Base-by-base conservation (phyloP, 2,797 vertebrate genomes). In the Ateles fusciceps region DNA sequence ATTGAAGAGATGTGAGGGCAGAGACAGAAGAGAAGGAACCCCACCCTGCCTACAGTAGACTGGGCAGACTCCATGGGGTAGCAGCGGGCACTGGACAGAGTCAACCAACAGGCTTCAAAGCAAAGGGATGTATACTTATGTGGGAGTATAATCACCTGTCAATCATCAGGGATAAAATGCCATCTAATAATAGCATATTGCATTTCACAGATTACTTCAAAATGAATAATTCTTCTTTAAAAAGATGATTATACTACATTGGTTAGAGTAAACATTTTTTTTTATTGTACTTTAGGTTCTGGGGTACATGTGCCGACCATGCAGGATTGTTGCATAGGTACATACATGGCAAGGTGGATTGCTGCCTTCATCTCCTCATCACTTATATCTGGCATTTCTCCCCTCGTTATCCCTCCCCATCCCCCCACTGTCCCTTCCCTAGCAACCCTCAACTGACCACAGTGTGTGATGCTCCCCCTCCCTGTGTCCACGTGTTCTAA, bases 11-110 rank as follows among this genome's bases (percentile, higher is more conserved):
- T 0, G 10, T 7, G 19, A 44, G 76, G 13, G 0, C 12, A 7
- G 26, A 15, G 15, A 50, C 17, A 7, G 15, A n/a, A 46, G 26
- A 36, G 0, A 0, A 74, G 39, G 24, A n/a, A 4, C 10, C 19
- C 26, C 75, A 9, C 7, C 21, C 12, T 6, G 1, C n/a, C 89
- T 13, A 0, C 2, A 39, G 50, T 13, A 26, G 42, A 17, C 33
- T 11, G 33, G 39, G 39, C 64, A 46, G 28, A 19, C 11, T 14
- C 39, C 46, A 9, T 0, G 0, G 4, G 17, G 7, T 39, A 52
- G 30, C 8, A 24, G 11, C 1, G 12, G n/a, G 10, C 48, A 10
- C 0, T 6, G 17, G 33, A 19, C 12, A 42, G 26, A n/a, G 0
- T 36, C 4, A 30, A 17, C 14, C n/a, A 28, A 14, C 26, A 61